Base-by-base conservation (phyloP, 2,797 vertebrate genomes). In the Emydoidea blandingii region DNA sequence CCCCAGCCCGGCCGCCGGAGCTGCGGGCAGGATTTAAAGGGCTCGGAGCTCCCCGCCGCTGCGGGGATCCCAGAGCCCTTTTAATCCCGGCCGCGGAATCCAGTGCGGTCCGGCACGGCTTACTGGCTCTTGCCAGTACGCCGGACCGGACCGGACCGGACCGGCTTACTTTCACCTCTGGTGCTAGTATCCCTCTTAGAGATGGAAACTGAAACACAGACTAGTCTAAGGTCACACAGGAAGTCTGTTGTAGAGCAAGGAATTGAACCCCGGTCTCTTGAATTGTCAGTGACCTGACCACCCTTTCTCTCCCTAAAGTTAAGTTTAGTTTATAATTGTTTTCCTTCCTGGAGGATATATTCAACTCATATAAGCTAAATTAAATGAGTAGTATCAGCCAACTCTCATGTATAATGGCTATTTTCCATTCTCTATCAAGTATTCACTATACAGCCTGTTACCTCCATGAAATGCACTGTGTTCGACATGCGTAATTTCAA, bases 201-300 rank as follows among this genome's bases (percentile, higher is more conserved):
- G 41, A 29, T 44, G 74, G 41, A 5, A 80, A 82, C 1, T 0
- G 0, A 41, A 59, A 79, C n/a, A 12, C 21, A 79, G 44, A 23
- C 49, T 54, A 88, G 72, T 54, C 52, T 88, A 74, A 84, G 79
- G 59, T 37, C 90, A 12, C 29, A 49, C 34, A 41, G 65, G n/a
- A 72, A 21, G 41, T 62, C 41, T 52, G 47, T 47, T 49, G n/a
- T 23, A 65, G 37, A 84, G 12, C 23, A 83, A 83, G 21, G 5
- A 83, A 21, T 9, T 83, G 74, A 59, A 62, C 29, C 53, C 56
- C 37, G 31, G 12, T 12, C 76, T 90, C 86, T 62, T 83, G 82
- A 79, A 21, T 5, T 87, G 18, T n/a, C 37, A 31, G 7, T 7
- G 80, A 62, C 54, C 62, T 68, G 29, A 82, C 59, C 25, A 65